A percentile compares a stretch with the other conserved stretches of the same genome.
Evolutionary conservation across 2,113 vertebrate species (phyloP).

Genomic region (Rhagologus leucostigma): DNA sequence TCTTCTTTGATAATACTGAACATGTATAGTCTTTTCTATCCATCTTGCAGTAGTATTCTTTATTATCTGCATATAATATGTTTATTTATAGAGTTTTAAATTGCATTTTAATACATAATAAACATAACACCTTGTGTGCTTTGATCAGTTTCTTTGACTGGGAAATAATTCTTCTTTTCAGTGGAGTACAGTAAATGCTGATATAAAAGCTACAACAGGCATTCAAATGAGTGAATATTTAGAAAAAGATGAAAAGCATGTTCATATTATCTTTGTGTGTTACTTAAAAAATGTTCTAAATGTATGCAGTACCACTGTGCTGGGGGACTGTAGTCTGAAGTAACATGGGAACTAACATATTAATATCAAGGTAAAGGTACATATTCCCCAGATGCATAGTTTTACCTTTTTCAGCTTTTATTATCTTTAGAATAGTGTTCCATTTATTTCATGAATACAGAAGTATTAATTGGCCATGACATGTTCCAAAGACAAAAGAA

Average conservation of each 20-base stretch:
- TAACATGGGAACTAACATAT: conserved; percentile 85
- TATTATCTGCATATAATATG: not conserved
- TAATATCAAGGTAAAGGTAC: conserved; percentile 89
- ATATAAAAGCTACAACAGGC: conserved; percentile 54
- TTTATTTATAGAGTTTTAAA: conserved; percentile 51
- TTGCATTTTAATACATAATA: conserved; percentile 63
- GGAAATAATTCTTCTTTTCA: conserved; percentile 53
- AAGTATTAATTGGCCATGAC: conserved; percentile 91
- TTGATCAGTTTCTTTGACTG: conserved; percentile 48
- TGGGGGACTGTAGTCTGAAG: conserved; percentile 73
- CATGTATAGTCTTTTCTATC: not conserved
- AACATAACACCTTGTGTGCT: conserved; percentile 34
- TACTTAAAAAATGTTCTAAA: conserved; percentile 79
- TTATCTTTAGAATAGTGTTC: conserved; percentile 80
- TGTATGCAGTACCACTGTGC: conserved; percentile 82
- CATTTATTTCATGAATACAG: conserved; percentile 83
- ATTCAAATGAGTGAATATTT: conserved; percentile 77
- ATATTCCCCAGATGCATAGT: conserved; percentile 84
- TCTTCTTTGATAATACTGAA: not conserved
- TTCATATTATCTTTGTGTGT: conserved; percentile 73
- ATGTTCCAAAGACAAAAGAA: conserved; percentile 93
- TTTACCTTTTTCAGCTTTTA: conserved; percentile 84
- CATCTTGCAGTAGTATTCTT: not conserved
- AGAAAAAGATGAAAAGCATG: conserved; percentile 84
- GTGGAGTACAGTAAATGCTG: conserved; percentile 58